Evolutionary conservation across 1,140 invertebrate species (phyloP).

Genomic region (Euborellia annulipes): DNA sequence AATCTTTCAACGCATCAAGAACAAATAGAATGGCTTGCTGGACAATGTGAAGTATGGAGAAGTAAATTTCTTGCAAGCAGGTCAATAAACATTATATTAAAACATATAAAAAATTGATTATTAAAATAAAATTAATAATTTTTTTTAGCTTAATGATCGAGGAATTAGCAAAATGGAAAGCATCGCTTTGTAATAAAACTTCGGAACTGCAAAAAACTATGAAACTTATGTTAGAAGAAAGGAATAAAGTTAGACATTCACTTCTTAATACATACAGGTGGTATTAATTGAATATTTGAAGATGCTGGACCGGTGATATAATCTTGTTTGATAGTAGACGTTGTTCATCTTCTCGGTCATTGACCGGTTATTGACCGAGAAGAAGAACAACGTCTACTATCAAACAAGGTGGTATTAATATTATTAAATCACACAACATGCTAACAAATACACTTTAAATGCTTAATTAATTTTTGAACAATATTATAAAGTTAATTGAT

Average conservation of each 20-base stretch:
- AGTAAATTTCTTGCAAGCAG: constrained; percentile 89
- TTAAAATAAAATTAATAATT: constrained; percentile 7
- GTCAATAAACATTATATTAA: constrained; percentile 25
- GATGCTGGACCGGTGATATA: too few species aligned
- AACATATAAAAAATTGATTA: not conserved
- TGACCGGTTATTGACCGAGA: too few species aligned
- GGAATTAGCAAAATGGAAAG: constrained; percentile 72
- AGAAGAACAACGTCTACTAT: too few species aligned
- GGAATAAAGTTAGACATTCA: constrained; percentile 48
- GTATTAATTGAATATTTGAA: too few species aligned
- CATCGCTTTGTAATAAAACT: constrained; percentile 54
- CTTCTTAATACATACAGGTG: constrained; percentile 52
- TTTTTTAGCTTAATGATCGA: constrained; percentile 67
- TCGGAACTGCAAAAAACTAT: constrained; percentile 57
- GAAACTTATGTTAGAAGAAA: constrained; percentile 56
- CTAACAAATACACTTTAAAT: too few species aligned
- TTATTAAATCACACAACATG: too few species aligned
- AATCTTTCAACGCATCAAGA: constrained; percentile 75
- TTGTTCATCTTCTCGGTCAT: too few species aligned
- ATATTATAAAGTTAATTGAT: too few species aligned
- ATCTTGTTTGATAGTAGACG: too few species aligned
- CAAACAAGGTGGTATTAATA: too few species aligned
- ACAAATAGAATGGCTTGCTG: constrained; percentile 78
- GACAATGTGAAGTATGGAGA: constrained; percentile 88
- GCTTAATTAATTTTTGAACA: too few species aligned